Evolutionary conservation across 1,140 invertebrate species (phyloP).

Genomic region (Ooceraea biroi): DNA sequence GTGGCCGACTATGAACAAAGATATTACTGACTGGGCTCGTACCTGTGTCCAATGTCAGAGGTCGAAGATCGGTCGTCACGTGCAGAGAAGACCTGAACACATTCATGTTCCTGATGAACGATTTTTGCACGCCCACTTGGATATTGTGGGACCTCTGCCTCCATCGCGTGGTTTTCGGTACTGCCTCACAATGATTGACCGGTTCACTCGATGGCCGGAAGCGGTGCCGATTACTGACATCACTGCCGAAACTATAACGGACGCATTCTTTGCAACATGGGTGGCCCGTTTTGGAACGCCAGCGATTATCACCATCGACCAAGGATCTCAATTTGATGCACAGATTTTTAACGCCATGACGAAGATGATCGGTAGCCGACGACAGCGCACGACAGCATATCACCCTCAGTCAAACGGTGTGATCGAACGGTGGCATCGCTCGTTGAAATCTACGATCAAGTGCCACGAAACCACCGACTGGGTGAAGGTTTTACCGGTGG

Average conservation of each 20-base stretch:
- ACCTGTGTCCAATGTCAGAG: background rate
- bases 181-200: constrained; percentile 29
- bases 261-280: background rate
- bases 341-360: background rate
- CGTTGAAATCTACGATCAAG: too few species aligned
- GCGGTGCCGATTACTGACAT: background rate
- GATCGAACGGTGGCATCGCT: too few species aligned
- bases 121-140: constrained; percentile 20
- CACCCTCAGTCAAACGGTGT: too few species aligned
- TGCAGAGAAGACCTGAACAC: background rate
- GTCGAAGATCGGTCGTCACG: background rate
- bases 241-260: background rate
- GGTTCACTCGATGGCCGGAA: constrained; percentile 21
- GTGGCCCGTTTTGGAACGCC: constrained; percentile 19
- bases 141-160: constrained; percentile 4
- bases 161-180: background rate
- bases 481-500: too few species aligned
- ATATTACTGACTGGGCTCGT: background rate
- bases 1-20: background rate
- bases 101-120: background rate
- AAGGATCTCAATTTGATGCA: constrained; percentile 20
- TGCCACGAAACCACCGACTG: too few species aligned
- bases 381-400: too few species aligned
- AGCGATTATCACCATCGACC: constrained; percentile 15
- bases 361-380: too few species aligned